These are phyloP conservation scores for Andrena dorsata DNA, from an alignment of 2,888 invertebrate species.

Conservation along the genomic window DNA sequence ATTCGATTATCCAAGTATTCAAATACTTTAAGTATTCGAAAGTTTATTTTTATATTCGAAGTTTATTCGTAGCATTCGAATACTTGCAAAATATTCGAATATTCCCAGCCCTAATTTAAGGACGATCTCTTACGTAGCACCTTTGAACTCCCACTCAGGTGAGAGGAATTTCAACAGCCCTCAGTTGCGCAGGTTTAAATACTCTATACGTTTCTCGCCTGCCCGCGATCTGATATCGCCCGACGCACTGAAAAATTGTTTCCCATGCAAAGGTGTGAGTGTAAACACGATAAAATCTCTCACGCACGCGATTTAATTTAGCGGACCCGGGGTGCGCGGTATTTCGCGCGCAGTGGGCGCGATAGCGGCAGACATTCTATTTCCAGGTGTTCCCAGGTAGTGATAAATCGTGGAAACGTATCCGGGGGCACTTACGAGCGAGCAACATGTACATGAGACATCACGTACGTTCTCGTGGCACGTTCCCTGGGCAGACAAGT, in stretches of 20 bases:
- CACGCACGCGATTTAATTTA: conserved; percentile 35
- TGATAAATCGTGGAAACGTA: conserved; percentile 67
- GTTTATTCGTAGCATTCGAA: too few relatives aligned
- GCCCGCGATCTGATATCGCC: not conserved
- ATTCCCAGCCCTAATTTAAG: too few relatives aligned
- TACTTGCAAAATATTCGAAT: too few relatives aligned
- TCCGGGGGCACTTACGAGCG: conserved; percentile 52
- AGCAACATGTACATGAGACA: conserved; percentile 57
- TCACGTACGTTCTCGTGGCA: conserved; percentile 62
- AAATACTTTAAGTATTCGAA: too few relatives aligned
- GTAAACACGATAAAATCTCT: not conserved
- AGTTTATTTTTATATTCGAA: too few relatives aligned
- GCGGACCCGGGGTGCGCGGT: conserved; percentile 20
- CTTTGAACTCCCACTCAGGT: too few relatives aligned
- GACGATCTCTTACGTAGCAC: too few relatives aligned
- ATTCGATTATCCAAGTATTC: too few relatives aligned
- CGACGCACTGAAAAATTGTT: not conserved
- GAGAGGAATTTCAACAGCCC: too few relatives aligned
- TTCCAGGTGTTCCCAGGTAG: conserved; percentile 55
- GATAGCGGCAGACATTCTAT: conserved; percentile 43
- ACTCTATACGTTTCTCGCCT: too few relatives aligned
- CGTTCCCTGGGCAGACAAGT: conserved; percentile 60
- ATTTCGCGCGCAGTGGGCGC: conserved; percentile 27
- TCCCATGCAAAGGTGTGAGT: not conserved
- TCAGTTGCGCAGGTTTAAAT: too few relatives aligned